phyloP scores from a whole-genome alignment of 2,113 vertebrate genomes.

The Platysteira castanea region DNA sequence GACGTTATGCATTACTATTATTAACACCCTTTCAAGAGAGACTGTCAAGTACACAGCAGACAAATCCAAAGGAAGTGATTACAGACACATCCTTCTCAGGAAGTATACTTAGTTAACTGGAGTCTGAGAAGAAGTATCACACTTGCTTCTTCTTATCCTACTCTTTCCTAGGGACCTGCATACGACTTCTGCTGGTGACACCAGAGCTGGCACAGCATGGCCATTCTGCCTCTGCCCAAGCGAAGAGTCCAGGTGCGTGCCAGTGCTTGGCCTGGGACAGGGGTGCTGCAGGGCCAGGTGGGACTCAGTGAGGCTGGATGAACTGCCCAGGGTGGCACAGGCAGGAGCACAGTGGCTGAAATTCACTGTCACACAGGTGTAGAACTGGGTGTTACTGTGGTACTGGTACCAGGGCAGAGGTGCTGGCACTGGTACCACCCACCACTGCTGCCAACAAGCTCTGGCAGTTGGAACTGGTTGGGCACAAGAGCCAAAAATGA shows the following conservation, averaged over 20 bases:
- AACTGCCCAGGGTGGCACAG: not conserved
- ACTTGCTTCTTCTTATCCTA: not conserved
- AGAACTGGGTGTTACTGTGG: not conserved
- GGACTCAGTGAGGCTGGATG: not conserved
- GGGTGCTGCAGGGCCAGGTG: not conserved
- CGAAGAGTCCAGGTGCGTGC: not conserved
- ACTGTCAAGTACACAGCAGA: not conserved
- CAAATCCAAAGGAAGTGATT: not conserved
- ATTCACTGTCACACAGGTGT: not conserved
- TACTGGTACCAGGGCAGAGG: not conserved
- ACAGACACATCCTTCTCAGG: accelerated
- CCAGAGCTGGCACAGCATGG: not conserved
- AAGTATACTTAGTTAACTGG: not conserved
- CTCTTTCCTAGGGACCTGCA: not conserved
- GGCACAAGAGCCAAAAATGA: not conserved
- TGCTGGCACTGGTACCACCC: not conserved
- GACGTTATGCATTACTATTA: not conserved
- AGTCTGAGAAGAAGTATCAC: not conserved
- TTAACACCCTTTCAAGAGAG: not conserved
- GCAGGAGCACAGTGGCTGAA: not conserved
- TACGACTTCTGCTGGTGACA: not conserved
- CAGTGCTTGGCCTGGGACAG: not conserved
- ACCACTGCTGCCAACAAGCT: not conserved
- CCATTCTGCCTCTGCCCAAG: not conserved
- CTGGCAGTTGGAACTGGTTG: not conserved